Evolutionary conservation across 2,797 vertebrate genomes (phyloP).

Genomic region (Adrianichthys oophorus): DNA sequence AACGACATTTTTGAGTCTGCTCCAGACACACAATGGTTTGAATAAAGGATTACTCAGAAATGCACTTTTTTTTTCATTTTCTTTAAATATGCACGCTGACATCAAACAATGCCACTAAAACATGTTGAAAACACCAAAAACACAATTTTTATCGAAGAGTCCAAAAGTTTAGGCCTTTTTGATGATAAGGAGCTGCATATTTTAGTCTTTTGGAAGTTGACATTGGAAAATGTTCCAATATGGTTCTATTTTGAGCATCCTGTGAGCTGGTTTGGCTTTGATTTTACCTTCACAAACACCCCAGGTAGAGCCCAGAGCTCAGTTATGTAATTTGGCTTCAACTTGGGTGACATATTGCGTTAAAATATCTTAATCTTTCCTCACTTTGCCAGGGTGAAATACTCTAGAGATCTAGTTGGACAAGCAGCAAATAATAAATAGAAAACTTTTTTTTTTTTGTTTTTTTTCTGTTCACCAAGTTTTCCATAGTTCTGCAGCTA

Average conservation of each 20-base stretch:
- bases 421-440: slow-evolving; percentile 42
- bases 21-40: too few species aligned
- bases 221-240: slow-evolving; percentile 16
- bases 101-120: too few species aligned
- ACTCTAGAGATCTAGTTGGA: slow-evolving; percentile 50
- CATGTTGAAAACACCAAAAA: too few species aligned
- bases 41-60: too few species aligned
- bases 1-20: too few species aligned
- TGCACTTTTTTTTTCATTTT: too few species aligned
- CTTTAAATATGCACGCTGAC: too few species aligned
- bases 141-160: neutral
- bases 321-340: slow-evolving; percentile 55
- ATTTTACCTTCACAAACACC: slow-evolving; percentile 49
- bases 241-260: slow-evolving; percentile 23
- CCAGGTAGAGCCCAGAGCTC: slow-evolving; percentile 52
- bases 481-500: slow-evolving; percentile 40
- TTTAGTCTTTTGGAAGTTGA: slow-evolving; percentile 4
- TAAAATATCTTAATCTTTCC: slow-evolving; percentile 40
- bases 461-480: slow-evolving; percentile 35
- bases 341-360: slow-evolving; percentile 52
- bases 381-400: slow-evolving; percentile 48
- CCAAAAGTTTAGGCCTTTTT: slow-evolving; percentile 15
- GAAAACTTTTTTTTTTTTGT: slow-evolving; percentile 42
- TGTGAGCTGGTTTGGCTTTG: slow-evolving; percentile 41
- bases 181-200: neutral